Evolutionary conservation across 2,113 vertebrate species (phyloP), one percentile per base, ranked within the genome.

Genomic region (Kryptolebias marmoratus): DNA sequence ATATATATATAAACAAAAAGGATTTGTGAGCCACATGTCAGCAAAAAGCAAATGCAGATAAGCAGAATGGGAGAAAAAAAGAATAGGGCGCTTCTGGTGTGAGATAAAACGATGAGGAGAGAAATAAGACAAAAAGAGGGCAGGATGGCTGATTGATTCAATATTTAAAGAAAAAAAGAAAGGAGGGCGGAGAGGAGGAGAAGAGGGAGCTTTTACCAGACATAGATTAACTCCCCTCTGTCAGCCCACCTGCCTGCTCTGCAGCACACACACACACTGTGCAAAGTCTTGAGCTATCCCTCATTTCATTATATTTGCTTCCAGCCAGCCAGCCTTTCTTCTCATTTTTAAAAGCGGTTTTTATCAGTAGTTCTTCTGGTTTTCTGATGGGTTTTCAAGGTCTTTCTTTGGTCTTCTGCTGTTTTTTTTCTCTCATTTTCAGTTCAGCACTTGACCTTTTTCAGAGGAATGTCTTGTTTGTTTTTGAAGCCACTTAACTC

Each of bases 111-210:
- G 44, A 71, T 14, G 50, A 62, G 69, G 22, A 36, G 55, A 61
- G 47, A 64, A 68, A 54, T 67, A 47, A 54, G 53, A 68, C 15
- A 45, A 50, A 39, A 54, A 68, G 69, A 72, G n/a, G 52, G 54
- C 27, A 47, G 55, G 30, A 5, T 0, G 59, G 27, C n/a, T 0
- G 11, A 67, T 49, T 64, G 63, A 89, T 82, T 64, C 84, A 86
- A 89, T 89, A 89, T 89, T 84, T 73, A 85, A 72, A 56, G 73
- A 79, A 75, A 84, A 54, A 75, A 68, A 74, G 71, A 71, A 66
- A 64, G 42, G 57, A 64, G 84, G 82, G 82, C 69, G 70, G 57
- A 70, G 55, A 80, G 70, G 80, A 79, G 82, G 79, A 83, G 75
- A 53, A 65, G 64, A 52, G 31, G 80, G 70, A 70, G 72, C 50